Conservation (phyloP, 2,888 invertebrate genomes). For the Thymelicus sylvestris region DNA sequence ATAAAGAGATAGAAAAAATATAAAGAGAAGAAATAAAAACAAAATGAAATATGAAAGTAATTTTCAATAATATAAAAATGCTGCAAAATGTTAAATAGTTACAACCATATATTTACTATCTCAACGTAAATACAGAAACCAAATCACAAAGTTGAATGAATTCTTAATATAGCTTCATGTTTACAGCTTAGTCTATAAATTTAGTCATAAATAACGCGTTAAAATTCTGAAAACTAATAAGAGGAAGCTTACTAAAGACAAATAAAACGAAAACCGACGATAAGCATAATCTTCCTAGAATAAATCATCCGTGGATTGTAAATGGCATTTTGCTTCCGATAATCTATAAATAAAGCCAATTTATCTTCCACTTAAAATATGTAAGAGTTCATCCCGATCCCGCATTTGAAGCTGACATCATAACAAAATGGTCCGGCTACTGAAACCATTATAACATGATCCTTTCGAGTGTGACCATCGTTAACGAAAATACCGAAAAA, state of each 20-base stretch:
- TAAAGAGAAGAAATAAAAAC: too few relatives aligned
- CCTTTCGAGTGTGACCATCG: slow-evolving; percentile 38
- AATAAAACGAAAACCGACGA: slow-evolving; percentile 43
- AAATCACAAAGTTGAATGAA: not conserved
- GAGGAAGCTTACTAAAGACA: slow-evolving; percentile 24
- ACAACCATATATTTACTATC: too few relatives aligned
- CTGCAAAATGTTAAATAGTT: too few relatives aligned
- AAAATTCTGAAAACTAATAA: slow-evolving; percentile 24
- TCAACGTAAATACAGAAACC: not conserved
- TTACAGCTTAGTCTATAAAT: not conserved
- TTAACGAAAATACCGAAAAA: slow-evolving; percentile 27
- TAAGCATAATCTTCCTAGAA: slow-evolving; percentile 62
- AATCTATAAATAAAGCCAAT: slow-evolving; percentile 69
- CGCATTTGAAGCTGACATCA: slow-evolving; percentile 61
- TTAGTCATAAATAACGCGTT: slow-evolving; percentile 19
- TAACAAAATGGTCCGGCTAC: slow-evolving; percentile 59
- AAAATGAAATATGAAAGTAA: too few relatives aligned
- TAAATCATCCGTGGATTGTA: slow-evolving; percentile 73
- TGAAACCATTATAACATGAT: slow-evolving; percentile 51
- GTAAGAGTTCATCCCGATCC: slow-evolving; percentile 65
- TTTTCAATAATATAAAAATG: too few relatives aligned
- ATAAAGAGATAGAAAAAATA: too few relatives aligned
- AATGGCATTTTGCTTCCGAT: slow-evolving; percentile 73
- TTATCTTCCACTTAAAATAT: slow-evolving; percentile 75
- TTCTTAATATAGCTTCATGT: not conserved